Percentiles rank a stretch among this genome's conserved stretches.
Evolutionary conservation across 2,888 invertebrate genomes (phyloP).

Genomic region (Pristionchus japonicus): DNA sequence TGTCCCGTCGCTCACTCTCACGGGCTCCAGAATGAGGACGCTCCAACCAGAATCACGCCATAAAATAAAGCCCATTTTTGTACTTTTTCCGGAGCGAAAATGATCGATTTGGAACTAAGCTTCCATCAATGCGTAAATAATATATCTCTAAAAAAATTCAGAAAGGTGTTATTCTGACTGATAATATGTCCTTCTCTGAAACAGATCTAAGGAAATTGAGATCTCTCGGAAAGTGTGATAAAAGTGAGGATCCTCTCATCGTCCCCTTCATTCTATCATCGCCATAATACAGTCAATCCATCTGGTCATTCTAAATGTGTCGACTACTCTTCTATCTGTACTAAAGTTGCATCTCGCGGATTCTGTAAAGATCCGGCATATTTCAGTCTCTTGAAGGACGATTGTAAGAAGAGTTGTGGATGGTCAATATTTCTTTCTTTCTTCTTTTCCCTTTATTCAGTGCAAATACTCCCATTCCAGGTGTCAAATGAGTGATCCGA

Average conservation of each 20-base stretch:
- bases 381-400: conserved; percentile 15
- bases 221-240: conserved; percentile 57
- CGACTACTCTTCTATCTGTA: conserved; percentile 2
- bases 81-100: too few species aligned
- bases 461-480: neutral
- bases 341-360: conserved; percentile 12
- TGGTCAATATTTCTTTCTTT: neutral
- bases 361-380: neutral
- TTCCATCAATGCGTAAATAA: too few species aligned
- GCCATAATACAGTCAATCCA: neutral
- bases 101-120: too few species aligned
- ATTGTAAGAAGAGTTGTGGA: conserved; percentile 44
- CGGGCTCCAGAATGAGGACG: too few species aligned
- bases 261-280: neutral
- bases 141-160: too few species aligned
- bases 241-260: neutral
- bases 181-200: conserved; percentile 60
- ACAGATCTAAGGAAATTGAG: conserved; percentile 62
- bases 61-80: too few species aligned
- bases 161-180: conserved; percentile 54
- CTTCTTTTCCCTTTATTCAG: too few species aligned
- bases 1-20: too few species aligned
- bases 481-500: neutral
- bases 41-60: too few species aligned
- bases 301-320: neutral